phyloP scores from a whole-genome alignment of 2,113 vertebrate species.

The Esox niger region DNA sequence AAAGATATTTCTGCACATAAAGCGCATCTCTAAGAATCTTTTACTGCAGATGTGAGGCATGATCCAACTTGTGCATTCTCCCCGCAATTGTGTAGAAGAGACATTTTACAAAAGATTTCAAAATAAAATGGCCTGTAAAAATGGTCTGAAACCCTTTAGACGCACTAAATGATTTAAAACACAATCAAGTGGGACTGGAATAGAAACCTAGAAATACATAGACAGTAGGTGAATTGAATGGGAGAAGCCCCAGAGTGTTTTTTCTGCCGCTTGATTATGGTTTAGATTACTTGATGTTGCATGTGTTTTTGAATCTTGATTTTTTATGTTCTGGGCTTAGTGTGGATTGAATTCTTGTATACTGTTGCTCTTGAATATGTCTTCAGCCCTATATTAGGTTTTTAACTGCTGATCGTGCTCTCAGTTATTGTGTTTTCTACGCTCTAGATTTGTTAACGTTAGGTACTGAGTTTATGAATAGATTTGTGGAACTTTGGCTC shows the following conservation, averaged over 20 bases:
- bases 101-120: conserved; percentile 28
- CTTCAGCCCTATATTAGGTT: background rate
- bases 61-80: conserved; percentile 22
- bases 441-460: background rate
- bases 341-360: background rate
- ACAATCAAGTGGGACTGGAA: conserved; percentile 18
- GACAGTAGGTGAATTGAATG: conserved; percentile 32
- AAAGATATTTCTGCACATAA: too few relatives aligned
- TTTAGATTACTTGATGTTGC: background rate
- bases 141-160: conserved; percentile 19
- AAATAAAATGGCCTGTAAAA: conserved; percentile 19
- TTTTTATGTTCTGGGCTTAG: conserved; percentile 13
- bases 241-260: conserved; percentile 14
- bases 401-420: background rate
- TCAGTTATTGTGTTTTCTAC: conserved; percentile 11
- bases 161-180: conserved; percentile 36
- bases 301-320: background rate
- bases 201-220: conserved; percentile 21
- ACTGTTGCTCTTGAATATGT: conserved; percentile 26
- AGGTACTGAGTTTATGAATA: conserved; percentile 2
- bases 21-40: background rate
- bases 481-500: conserved; percentile 24
- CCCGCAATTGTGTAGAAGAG: conserved; percentile 27
- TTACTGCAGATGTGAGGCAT: background rate
- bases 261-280: conserved; percentile 4